Evolutionary conservation across 2,888 invertebrate genomes (phyloP), one percentile per base, ranked within the genome.

Genomic region (Caenorhabditis sp.): DNA sequence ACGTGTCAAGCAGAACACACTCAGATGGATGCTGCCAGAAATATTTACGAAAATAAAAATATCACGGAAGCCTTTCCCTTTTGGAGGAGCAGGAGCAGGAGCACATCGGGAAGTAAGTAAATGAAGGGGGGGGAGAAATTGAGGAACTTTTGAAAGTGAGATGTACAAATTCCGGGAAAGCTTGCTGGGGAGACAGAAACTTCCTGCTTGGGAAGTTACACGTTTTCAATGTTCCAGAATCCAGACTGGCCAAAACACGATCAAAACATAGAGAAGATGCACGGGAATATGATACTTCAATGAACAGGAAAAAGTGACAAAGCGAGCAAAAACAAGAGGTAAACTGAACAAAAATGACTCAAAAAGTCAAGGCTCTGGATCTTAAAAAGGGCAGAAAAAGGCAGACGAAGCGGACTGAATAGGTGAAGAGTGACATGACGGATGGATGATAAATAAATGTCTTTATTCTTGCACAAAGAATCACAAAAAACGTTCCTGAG

Each of bases 31-130:
- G 40, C 32, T 13, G 47, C 4, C 24, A n/a, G 15, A n/a, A n/a
- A 55, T 4, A 55, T 55, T 24, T 55, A 28, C 26, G 55, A 55
- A 55, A 55, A 24, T 28, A 55, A 24, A n/a, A n/a, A n/a, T n/a
- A n/a, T 4, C 8, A 3, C n/a, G 28, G 55, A 28, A 28, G 55
- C 55, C 55, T 28, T 55, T 55, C 15, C 6, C 32, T n/a, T n/a
- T n/a, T n/a, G n/a, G n/a, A n/a, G 32, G 35, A 58, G 35, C 18
- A 15, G 15, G 35, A 35, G 32, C 11, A 32, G n/a, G n/a, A n/a
- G n/a, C n/a, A n/a, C n/a, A n/a, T n/a, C n/a, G n/a, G n/a, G n/a
- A n/a, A n/a, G n/a, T n/a, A n/a, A n/a, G n/a, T n/a, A 37, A 35
- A 9, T 20, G 32, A 40, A 60, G 15, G 37, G 20, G 5, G 37